phyloP scores from a whole-genome alignment of 2,797 vertebrate species.

The Cirrhinus molitorella region DNA sequence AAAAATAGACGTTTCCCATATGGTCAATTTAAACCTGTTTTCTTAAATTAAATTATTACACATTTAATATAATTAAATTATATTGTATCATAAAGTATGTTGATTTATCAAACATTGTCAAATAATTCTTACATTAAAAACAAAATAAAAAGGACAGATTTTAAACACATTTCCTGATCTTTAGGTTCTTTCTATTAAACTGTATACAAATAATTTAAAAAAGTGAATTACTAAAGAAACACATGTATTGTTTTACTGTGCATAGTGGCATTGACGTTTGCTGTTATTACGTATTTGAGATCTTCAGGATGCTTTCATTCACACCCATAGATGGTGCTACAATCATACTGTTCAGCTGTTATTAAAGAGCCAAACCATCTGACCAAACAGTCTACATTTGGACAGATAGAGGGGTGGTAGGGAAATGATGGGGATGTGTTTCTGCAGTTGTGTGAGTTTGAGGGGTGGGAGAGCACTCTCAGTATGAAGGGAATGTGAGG shows the following conservation, averaged over 20 bases:
- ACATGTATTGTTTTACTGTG: background rate
- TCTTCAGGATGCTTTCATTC: background rate
- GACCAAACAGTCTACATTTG: constrained; percentile 49
- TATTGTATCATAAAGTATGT: too few species aligned
- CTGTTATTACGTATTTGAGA: background rate
- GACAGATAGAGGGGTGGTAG: constrained; percentile 44
- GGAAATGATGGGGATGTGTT: constrained; percentile 27
- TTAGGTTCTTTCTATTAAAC: background rate
- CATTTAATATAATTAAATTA: background rate
- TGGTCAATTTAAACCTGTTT: background rate
- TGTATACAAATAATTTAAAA: background rate
- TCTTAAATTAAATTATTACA: background rate
- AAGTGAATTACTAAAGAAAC: background rate
- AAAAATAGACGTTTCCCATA: background rate
- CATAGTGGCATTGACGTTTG: background rate
- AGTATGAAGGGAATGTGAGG: constrained; percentile 16
- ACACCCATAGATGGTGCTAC: constrained; percentile 58
- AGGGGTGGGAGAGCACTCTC: constrained; percentile 1
- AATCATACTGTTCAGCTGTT: constrained; percentile 25
- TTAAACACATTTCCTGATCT: background rate
- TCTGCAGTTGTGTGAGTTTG: constrained; percentile 21
- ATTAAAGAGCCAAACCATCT: constrained; percentile 19
- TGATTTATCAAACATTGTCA: background rate
- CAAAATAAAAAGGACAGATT: too few species aligned
- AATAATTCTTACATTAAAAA: too few species aligned